Evolutionary conservation across 30 jellyfish, hydroid and myxozoan genomes (phyloP), one percentile per base, ranked within the genome.

Genomic region (Thelohanellus kitauei): DNA sequence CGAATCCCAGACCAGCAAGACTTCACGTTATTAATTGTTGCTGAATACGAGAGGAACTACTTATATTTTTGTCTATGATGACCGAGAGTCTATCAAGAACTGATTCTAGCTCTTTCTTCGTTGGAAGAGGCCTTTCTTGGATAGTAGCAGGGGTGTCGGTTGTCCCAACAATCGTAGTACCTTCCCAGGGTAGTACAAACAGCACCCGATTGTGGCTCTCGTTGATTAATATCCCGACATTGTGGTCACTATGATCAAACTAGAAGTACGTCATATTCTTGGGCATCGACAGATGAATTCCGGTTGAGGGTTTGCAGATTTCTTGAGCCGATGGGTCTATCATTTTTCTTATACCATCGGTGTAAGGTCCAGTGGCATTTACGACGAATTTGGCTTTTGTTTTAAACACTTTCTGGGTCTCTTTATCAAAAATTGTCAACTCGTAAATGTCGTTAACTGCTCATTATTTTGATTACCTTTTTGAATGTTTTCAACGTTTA

Each of bases 1-100:
- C 97, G 89, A n/a, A 78, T 57, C n/a, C 97, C 97, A 33, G 86
- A 56, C 97, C 97, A 78, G 6, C 85, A 83, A 2, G 88, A 67
- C 16, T 59, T 45, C 9, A 78, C 60, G 46, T 78, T 89, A 18
- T 64, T 87, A 1, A 67, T 2, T 2, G 43, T 1, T 16, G n/a
- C 14, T 2, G 30, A 18, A 19, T 22, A 21, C n/a, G 1, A 1
- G 3, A 18, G 16, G 15, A 27, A 82, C 99, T 85, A 33, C 60
- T 66, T 22, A 82, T 38, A 33, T 82, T 87, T 13, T 67, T 61
- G 18, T 50, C 52, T 18, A 82, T 23, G 43, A 64, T 64, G 2
- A 47, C 34, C 37, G 39, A 48, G 29, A 66, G 44, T 53, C 66
- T 90, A 9, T 53, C 42, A 51, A 82, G 22, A 12, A 82, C 60